These are phyloP conservation scores for Cavia aperea DNA, from an alignment of 2,113 vertebrate genomes.

Conservation along the genomic window DNA sequence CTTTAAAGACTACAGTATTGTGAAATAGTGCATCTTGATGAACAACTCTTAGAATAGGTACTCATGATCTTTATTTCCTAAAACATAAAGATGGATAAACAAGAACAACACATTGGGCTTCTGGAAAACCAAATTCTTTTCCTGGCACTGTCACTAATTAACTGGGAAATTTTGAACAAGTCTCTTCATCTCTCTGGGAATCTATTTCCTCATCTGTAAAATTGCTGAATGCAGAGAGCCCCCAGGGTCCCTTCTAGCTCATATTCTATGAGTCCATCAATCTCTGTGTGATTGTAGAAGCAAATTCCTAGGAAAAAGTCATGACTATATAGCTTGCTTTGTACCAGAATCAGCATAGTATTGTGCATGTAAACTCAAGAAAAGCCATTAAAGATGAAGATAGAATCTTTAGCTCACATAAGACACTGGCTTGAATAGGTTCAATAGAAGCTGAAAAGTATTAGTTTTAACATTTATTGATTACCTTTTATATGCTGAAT, in stretches of 20 bases:
- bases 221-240: constrained; percentile 45
- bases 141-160: constrained; percentile 43
- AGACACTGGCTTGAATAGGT: background rate
- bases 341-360: constrained; percentile 4
- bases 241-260: constrained; percentile 29
- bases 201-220: constrained; percentile 53
- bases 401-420: background rate
- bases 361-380: background rate
- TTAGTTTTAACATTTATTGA: background rate
- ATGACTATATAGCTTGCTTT: background rate
- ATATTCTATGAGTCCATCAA: constrained; percentile 43
- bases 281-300: constrained; percentile 41
- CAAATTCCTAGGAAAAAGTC: constrained; percentile 41
- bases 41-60: constrained; percentile 30
- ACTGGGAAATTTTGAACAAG: constrained; percentile 45
- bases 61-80: constrained; percentile 29
- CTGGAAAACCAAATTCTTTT: constrained; percentile 5
- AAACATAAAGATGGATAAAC: constrained; percentile 35
- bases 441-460: background rate
- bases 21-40: constrained; percentile 27
- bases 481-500: background rate
- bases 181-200: constrained; percentile 57
- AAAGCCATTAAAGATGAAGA: background rate
- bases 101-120: constrained; percentile 30
- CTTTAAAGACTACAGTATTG: constrained; percentile 4